A percentile compares a stretch with the other conserved stretches of the same genome.
Conservation (phyloP, 2,797 vertebrate genomes). For the Spondyliosoma cantharus region DNA sequence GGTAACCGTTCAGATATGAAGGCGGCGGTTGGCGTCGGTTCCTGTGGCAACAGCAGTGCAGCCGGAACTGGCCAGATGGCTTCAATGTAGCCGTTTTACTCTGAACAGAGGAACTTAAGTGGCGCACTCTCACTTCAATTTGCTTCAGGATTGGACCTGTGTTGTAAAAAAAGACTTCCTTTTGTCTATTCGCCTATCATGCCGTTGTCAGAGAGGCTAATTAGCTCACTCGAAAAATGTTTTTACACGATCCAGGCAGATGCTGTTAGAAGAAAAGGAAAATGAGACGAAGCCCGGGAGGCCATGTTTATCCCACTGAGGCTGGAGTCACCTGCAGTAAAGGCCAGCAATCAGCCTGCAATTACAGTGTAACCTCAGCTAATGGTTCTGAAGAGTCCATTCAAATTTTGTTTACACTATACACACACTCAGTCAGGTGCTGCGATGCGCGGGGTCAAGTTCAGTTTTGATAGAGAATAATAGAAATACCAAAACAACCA, state of each 20-base stretch:
- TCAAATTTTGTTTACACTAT: constrained; percentile 52
- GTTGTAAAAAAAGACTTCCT: constrained; percentile 54
- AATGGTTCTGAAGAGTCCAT: constrained; percentile 79
- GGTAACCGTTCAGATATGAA: constrained; percentile 28
- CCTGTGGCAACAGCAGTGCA: constrained; percentile 64
- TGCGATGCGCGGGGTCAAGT: constrained; percentile 33
- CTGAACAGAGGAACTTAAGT: constrained; percentile 52
- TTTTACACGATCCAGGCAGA: constrained; percentile 64
- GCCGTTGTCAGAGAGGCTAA: constrained; percentile 66
- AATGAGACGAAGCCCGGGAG: constrained; percentile 41
- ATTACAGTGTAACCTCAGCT: constrained; percentile 71
- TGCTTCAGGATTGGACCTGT: constrained; percentile 50
- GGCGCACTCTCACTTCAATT: constrained; percentile 59
- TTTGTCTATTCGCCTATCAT: constrained; percentile 66
- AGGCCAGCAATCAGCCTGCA: constrained; percentile 70
- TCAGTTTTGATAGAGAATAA: constrained; percentile 30
- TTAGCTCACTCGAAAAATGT: constrained; percentile 71
- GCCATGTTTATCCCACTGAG: constrained; percentile 54
- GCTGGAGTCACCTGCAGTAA: constrained; percentile 67
- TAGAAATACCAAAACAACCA: constrained; percentile 34
- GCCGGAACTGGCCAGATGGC: constrained; percentile 50
- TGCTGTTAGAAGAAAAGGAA: constrained; percentile 53
- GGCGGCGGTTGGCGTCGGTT: constrained; percentile 40
- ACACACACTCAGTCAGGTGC: constrained; percentile 39
- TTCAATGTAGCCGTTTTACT: constrained; percentile 53